Percentiles rank a stretch among this genome's conserved stretches.
These are phyloP conservation scores for Tenualosa thibaudeaui DNA, from an alignment of 2,797 vertebrate species.

Conservation along the genomic window DNA sequence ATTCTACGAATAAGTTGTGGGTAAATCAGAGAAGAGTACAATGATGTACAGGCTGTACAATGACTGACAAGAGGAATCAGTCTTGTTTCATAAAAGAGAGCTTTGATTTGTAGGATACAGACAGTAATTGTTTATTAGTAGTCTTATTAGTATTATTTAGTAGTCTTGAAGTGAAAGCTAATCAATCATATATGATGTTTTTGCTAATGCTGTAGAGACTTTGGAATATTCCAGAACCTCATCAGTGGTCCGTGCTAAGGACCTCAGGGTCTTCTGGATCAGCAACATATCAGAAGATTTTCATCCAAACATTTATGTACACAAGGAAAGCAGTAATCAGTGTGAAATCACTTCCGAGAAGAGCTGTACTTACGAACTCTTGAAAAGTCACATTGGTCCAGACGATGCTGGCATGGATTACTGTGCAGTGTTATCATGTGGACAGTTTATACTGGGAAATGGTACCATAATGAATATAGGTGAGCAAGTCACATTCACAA, in stretches of 20 bases:
- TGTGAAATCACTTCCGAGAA: background rate
- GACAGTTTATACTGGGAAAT: background rate
- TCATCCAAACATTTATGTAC: background rate
- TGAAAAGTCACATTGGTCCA: background rate
- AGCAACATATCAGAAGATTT: background rate
- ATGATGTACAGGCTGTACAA: too few species aligned
- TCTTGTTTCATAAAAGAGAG: too few species aligned
- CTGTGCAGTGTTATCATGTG: background rate
- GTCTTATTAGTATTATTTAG: too few species aligned
- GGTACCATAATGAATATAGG: background rate
- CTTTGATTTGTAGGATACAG: too few species aligned
- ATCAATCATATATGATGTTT: too few species aligned
- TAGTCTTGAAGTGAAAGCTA: too few species aligned
- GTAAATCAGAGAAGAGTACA: too few species aligned
- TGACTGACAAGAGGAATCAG: too few species aligned
- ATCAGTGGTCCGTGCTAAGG: background rate
- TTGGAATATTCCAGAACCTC: background rate
- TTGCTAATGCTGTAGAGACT: too few species aligned
- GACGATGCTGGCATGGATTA: background rate
- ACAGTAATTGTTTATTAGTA: too few species aligned
- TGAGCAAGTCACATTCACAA: background rate
- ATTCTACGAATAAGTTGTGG: too few species aligned
- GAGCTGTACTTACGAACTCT: background rate
- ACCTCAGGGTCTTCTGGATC: conserved; percentile 1
- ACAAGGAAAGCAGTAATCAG: background rate